Evolutionary conservation across 1,140 invertebrate species (phyloP).

Genomic region (Pseudomyrmex pallidus): DNA sequence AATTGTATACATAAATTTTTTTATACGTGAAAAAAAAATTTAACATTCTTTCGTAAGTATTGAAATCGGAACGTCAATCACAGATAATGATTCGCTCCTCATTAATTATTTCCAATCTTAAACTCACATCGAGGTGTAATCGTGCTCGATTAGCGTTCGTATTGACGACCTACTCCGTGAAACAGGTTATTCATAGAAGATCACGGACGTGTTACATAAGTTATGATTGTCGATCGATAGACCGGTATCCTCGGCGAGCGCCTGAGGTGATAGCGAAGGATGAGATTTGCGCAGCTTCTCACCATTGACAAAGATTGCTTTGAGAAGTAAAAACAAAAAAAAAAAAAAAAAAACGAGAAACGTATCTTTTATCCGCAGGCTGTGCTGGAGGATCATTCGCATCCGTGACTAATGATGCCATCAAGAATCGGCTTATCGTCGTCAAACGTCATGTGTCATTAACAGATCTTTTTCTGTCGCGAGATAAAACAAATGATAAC

Average conservation of each 20-base stretch:
- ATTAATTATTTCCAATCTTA: slow-evolving; percentile 24
- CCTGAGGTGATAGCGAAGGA: neutral
- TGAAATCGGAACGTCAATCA: slow-evolving; percentile 4
- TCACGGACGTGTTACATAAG: slow-evolving; percentile 49
- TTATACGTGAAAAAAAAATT: no score
- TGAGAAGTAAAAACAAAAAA: neutral
- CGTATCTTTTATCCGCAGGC: neutral
- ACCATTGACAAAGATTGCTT: slow-evolving; percentile 15
- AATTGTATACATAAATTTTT: no score
- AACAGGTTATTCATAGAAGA: slow-evolving; percentile 21
- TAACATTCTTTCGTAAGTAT: no score
- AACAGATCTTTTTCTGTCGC: slow-evolving; percentile 17
- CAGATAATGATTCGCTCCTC: neutral
- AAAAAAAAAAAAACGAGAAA: neutral
- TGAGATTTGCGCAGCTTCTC: neutral
- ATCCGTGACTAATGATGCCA: slow-evolving; percentile 34
- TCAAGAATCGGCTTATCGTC: slow-evolving; percentile 45
- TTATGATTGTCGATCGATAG: slow-evolving; percentile 48
- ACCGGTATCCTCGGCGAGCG: neutral
- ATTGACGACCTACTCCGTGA: slow-evolving; percentile 10
- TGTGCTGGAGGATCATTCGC: slow-evolving; percentile 23
- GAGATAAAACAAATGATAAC: neutral
- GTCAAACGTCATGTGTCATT: slow-evolving; percentile 30
- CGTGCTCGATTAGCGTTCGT: slow-evolving; percentile 12
- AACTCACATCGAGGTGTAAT: slow-evolving; percentile 2